Evolutionary conservation across 2,113 vertebrate species (phyloP).

Genomic region (Speoplatyrhinus poulsoni): DNA sequence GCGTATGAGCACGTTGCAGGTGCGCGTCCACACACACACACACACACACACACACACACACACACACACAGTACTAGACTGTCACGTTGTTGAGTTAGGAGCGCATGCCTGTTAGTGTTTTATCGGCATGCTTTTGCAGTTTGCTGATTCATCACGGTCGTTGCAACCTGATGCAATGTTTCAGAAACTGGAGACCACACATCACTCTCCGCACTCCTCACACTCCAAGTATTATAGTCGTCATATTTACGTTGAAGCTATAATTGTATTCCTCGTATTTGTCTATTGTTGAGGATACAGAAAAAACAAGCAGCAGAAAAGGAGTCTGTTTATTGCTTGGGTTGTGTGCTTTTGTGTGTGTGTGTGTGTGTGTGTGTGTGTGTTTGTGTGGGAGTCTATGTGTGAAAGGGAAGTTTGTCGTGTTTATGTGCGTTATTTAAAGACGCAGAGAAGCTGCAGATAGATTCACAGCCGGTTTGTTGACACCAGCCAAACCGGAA

Average conservation of each 20-base stretch:
- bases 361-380: background rate
- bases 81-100: background rate
- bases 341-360: background rate
- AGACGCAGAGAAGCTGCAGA: too few species aligned
- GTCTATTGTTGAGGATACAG: background rate
- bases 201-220: background rate
- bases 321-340: background rate
- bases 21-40: background rate
- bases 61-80: background rate
- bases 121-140: background rate
- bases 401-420: background rate
- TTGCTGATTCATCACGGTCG: background rate
- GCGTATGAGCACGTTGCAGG: background rate
- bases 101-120: too few species aligned
- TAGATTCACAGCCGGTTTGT: background rate
- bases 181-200: background rate
- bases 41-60: background rate
- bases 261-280: background rate
- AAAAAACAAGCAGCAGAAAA: too few species aligned
- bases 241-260: background rate
- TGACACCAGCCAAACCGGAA: constrained; percentile 7
- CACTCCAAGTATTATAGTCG: background rate
- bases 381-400: background rate
- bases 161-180: background rate
- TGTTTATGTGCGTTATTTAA: background rate